Evolutionary conservation across 92 coral and sea anemone genomes (phyloP).

Genomic region (Phenganax marumi): DNA sequence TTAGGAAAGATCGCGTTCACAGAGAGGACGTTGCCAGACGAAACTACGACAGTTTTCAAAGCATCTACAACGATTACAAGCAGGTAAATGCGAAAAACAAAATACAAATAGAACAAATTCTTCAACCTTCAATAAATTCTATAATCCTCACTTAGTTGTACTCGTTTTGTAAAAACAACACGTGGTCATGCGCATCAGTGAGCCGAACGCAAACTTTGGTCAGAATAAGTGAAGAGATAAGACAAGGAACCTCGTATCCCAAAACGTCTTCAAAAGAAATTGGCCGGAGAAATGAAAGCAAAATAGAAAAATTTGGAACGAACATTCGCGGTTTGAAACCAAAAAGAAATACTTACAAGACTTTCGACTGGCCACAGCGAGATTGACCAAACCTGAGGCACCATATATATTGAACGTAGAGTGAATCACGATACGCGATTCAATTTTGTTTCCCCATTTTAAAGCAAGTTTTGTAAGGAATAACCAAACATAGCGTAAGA

Average conservation of each 20-base stretch:
- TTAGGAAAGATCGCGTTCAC: constrained; percentile 36
- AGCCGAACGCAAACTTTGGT: not conserved
- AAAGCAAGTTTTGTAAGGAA: too few relatives aligned
- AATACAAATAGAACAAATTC: not conserved
- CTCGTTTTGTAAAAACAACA: constrained; percentile 24
- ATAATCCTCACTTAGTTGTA: constrained; percentile 8
- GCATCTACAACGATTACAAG: constrained; percentile 20
- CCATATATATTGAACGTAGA: too few relatives aligned
- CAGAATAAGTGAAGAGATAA: not conserved
- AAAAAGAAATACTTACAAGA: constrained; percentile 25
- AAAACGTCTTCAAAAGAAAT: constrained; percentile 21
- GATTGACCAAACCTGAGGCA: not conserved
- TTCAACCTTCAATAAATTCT: not conserved
- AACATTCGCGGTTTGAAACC: constrained; percentile 41
- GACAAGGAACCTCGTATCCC: not conserved
- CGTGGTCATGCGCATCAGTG: constrained; percentile 1
- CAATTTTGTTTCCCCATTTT: too few relatives aligned
- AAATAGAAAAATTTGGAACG: constrained; percentile 23
- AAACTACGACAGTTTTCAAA: constrained; percentile 7
- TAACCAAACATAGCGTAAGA: too few relatives aligned
- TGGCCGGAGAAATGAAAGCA: constrained; percentile 24
- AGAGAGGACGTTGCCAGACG: constrained; percentile 11
- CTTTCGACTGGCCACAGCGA: constrained; percentile 29
- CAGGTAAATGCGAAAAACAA: not conserved
- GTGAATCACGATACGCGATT: too few relatives aligned